Percentiles rank a stretch among this genome's conserved stretches.
These are phyloP conservation scores for Perdita meconis DNA, from an alignment of 2,888 invertebrate species.

Conservation along the genomic window DNA sequence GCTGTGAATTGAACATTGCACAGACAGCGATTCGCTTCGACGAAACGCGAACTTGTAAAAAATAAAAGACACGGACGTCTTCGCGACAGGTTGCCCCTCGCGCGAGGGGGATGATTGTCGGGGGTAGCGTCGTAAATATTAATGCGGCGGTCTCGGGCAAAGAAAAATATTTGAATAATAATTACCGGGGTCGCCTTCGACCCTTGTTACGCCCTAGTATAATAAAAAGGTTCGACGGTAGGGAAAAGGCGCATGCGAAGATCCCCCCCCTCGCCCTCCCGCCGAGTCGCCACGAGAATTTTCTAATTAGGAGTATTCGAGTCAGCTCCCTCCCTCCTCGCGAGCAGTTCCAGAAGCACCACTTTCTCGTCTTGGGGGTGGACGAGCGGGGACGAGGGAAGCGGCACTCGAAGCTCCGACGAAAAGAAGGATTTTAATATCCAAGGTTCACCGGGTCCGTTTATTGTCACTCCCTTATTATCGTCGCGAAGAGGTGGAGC, in stretches of 20 bases:
- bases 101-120: conserved; percentile 58
- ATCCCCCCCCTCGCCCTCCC: no score
- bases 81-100: conserved; percentile 2
- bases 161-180: conserved; percentile 83
- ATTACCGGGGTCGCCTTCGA: conserved; percentile 71
- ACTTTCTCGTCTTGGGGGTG: conserved; percentile 63
- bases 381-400: no score
- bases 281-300: conserved; percentile 76
- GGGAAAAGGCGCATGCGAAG: conserved; percentile 62
- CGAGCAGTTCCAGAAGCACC: conserved; percentile 74
- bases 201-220: conserved; percentile 66
- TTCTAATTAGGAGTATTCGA: conserved; percentile 82
- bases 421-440: conserved; percentile 70
- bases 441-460: conserved; percentile 58
- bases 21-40: no score
- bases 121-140: conserved; percentile 79
- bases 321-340: conserved; percentile 65
- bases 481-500: conserved; percentile 48
- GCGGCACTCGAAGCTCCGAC: conserved; percentile 57
- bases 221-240: conserved; percentile 65
- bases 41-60: not conserved
- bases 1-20: no score
- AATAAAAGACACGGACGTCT: conserved; percentile 16
- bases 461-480: conserved; percentile 72
- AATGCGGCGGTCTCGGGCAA: conserved; percentile 74